Conservation (phyloP, 2,888 invertebrate species). For the Dynastes hyllus region DNA sequence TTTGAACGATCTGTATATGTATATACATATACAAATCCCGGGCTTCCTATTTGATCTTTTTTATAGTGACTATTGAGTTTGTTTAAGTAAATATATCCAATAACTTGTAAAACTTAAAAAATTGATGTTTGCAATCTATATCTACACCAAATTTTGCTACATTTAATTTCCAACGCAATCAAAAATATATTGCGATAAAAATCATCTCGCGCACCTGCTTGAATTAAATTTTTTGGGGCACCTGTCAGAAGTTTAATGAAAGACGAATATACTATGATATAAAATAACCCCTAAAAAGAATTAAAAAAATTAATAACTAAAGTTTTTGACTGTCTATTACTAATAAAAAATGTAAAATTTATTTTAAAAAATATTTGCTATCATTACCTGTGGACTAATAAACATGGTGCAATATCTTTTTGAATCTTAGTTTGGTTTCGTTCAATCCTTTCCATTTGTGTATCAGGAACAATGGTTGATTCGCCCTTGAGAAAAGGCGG, state of each 20-base stretch:
- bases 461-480: not conserved
- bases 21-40: not conserved
- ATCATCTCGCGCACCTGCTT: not conserved
- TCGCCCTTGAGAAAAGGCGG: conserved; percentile 49
- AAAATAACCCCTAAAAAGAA: too few species aligned
- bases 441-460: conserved; percentile 43
- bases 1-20: too few species aligned
- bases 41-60: not conserved
- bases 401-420: conserved; percentile 51
- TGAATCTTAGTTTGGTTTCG: conserved; percentile 48
- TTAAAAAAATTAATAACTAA: too few species aligned
- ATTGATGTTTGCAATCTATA: too few species aligned
- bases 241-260: too few species aligned
- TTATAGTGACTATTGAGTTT: not conserved
- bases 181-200: not conserved
- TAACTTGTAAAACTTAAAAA: too few species aligned
- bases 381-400: conserved; percentile 55
- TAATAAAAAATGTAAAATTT: too few species aligned
- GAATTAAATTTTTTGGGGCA: too few species aligned
- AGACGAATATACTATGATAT: too few species aligned
- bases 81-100: not conserved
- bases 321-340: too few species aligned
- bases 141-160: too few species aligned
- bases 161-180: too few species aligned
- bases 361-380: not conserved